Evolutionary conservation across 2,113 vertebrate species (phyloP).

Genomic region (Phaetusa simplex): DNA sequence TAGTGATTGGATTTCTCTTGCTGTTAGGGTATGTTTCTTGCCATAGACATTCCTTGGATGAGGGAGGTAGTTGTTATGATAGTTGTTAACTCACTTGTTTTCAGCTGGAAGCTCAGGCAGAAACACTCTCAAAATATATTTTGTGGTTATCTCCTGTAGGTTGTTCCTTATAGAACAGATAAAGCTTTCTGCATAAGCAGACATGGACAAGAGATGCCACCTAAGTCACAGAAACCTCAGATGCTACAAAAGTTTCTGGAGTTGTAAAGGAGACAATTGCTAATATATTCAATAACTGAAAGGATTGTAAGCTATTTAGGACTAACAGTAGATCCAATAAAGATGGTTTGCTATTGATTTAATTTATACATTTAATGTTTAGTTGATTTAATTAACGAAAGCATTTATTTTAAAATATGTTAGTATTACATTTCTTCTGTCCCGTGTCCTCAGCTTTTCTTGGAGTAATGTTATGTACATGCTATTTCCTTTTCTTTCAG

Average conservation of each 20-base stretch:
- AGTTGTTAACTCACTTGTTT: neutral
- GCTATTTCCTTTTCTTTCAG: conserved; percentile 30
- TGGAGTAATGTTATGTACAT: neutral
- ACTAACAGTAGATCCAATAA: neutral
- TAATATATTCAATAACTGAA: neutral
- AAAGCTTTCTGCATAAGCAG: neutral
- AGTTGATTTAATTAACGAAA: neutral
- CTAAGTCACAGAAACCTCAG: neutral
- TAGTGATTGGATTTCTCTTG: neutral
- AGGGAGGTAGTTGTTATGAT: neutral
- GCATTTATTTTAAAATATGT: neutral
- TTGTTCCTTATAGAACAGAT: neutral
- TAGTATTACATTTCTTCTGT: neutral
- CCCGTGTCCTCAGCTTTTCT: neutral
- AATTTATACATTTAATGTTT: neutral
- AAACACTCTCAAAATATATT: neutral
- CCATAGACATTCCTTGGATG: neutral
- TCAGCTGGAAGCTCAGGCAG: neutral
- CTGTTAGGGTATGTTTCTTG: neutral
- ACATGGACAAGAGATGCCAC: neutral
- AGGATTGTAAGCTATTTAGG: neutral
- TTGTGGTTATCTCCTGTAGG: neutral
- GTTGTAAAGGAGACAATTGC: neutral
- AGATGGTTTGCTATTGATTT: neutral
- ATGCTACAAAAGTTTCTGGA: neutral